phyloP scores from a whole-genome alignment of 64 coral and sea anemone species.

The Porites australiensis region DNA sequence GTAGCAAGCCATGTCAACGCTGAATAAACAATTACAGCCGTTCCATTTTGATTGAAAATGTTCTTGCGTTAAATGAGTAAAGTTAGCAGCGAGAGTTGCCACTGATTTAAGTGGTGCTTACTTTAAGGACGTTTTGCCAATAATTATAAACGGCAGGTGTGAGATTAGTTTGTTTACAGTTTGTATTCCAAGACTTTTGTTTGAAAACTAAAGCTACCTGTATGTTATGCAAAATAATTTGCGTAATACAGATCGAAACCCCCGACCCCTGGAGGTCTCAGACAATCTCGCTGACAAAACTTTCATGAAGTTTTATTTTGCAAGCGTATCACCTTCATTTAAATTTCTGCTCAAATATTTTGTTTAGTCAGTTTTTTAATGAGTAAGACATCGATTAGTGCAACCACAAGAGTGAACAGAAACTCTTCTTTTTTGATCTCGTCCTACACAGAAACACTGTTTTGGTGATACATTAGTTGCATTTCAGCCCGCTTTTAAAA shows the following conservation, averaged over 20 bases:
- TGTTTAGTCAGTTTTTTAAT: background rate
- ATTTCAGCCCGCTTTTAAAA: no score
- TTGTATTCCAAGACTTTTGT: background rate
- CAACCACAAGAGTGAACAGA: no score
- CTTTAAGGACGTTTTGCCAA: background rate
- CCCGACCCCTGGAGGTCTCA: background rate
- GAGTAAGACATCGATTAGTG: no score
- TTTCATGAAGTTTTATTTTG: background rate
- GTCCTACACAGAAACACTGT: background rate
- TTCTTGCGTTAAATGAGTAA: no score
- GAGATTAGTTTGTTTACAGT: constrained; percentile 11
- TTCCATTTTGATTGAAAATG: no score
- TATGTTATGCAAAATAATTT: background rate
- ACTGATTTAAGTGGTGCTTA: background rate
- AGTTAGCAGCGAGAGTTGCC: background rate
- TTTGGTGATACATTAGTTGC: no score
- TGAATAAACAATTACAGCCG: no score
- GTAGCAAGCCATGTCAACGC: no score
- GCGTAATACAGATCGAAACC: background rate
- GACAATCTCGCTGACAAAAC: constrained; percentile 1
- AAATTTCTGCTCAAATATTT: background rate
- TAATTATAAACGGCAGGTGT: constrained; percentile 17
- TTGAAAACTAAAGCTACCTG: constrained; percentile 19
- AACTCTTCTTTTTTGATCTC: no score
- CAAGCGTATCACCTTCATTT: background rate